Evolutionary conservation across 2,113 vertebrate genomes (phyloP).

Genomic region (Zapus hudsonius): DNA sequence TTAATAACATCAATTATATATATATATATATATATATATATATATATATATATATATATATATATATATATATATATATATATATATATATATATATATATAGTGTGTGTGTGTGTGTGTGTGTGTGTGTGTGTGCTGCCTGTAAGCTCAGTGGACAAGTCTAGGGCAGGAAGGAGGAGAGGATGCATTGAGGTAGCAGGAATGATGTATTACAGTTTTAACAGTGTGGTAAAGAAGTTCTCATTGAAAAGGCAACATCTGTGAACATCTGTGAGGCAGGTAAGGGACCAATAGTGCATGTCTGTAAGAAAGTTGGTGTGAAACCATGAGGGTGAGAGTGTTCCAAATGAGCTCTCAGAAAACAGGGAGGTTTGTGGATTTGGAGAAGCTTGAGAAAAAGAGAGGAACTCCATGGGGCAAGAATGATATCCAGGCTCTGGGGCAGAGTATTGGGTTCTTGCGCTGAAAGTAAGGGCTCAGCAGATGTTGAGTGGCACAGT

Average conservation of each 20-base stretch:
- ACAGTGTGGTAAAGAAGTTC: not conserved
- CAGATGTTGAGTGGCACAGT: not conserved
- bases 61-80: too few relatives aligned
- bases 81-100: too few relatives aligned
- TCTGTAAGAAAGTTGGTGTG: not conserved
- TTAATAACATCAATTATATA: too few relatives aligned
- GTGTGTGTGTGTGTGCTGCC: too few relatives aligned
- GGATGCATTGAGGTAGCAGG: rapidly evolving
- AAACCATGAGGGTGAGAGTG: not conserved
- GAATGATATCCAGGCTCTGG: rapidly evolving
- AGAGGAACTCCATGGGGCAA: not conserved
- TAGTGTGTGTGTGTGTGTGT: too few relatives aligned
- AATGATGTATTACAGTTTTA: not conserved
- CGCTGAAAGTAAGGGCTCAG: not conserved
- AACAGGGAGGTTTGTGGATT: not conserved
- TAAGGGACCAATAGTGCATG: not conserved
- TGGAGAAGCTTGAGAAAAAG: not conserved
- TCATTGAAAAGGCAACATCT: not conserved
- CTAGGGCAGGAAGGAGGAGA: not conserved
- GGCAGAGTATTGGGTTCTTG: not conserved
- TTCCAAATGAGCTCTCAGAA: not conserved
- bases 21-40: too few relatives aligned
- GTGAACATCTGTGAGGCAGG: not conserved
- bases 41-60: too few relatives aligned
- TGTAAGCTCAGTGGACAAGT: not conserved